Percentiles rank a stretch among this genome's conserved stretches.
Conservation (phyloP, 2,888 invertebrate species). For the Rotaria socialis region DNA sequence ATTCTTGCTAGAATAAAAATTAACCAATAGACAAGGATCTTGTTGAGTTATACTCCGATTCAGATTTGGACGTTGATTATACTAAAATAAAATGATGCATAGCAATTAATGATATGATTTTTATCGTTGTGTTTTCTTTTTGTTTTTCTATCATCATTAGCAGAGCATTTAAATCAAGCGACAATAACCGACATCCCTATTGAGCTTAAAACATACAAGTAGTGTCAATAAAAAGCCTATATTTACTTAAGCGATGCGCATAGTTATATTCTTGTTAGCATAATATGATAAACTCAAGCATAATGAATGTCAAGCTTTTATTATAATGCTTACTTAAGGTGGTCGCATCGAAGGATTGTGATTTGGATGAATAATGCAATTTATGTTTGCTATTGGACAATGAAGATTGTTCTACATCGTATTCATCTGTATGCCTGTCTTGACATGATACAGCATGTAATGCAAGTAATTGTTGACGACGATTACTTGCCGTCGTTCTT, state of each 20-base stretch:
- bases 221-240: neutral
- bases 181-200: neutral
- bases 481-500: neutral
- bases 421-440: neutral
- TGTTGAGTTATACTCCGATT: neutral
- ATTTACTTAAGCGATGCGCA: neutral
- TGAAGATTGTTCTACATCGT: neutral
- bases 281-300: neutral
- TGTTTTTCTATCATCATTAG: neutral
- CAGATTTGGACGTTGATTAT: neutral
- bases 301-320: neutral
- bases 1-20: neutral
- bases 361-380: neutral
- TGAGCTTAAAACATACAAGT: neutral
- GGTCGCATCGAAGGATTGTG: neutral
- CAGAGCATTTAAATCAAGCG: neutral
- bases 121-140: neutral
- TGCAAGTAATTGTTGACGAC: slow-evolving; percentile 33
- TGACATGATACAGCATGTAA: slow-evolving; percentile 31
- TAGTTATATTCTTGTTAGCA: neutral
- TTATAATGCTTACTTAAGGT: slow-evolving; percentile 15
- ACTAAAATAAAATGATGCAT: neutral
- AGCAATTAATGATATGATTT: neutral
- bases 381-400: neutral
- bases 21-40: neutral